Conservation (phyloP, 2,113 vertebrate genomes). For the Brachyhypopomus occidentalis region DNA sequence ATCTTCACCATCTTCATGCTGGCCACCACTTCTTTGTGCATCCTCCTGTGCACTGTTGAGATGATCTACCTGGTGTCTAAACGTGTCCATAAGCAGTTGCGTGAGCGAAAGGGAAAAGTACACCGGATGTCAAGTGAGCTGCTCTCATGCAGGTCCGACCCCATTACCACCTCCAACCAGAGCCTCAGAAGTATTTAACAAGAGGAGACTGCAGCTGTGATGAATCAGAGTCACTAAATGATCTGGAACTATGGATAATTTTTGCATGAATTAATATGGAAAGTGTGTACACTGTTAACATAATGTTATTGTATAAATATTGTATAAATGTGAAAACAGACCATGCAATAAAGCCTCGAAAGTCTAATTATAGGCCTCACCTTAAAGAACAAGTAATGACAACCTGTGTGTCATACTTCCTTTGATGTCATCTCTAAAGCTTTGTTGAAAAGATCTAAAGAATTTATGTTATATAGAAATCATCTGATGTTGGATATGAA, state of each 20-base stretch:
- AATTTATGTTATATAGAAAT: not conserved
- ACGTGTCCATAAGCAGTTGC: constrained; percentile 64
- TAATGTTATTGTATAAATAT: no score
- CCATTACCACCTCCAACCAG: constrained; percentile 56
- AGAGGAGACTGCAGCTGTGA: constrained; percentile 21
- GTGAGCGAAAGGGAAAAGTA: not conserved
- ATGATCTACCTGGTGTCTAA: constrained; percentile 85
- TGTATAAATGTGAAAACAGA: not conserved
- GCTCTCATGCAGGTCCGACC: constrained; percentile 41
- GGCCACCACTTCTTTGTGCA: constrained; percentile 75
- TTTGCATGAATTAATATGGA: not conserved
- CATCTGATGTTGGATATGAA: not conserved
- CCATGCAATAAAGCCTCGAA: not conserved
- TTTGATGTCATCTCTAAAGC: not conserved
- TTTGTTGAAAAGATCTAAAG: not conserved
- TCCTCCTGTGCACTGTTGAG: constrained; percentile 86
- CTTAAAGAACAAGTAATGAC: not conserved
- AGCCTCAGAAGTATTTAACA: constrained; percentile 57
- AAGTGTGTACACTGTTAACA: no score
- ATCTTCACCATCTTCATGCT: constrained; percentile 96
- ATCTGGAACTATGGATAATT: not conserved
- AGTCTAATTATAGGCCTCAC: not conserved
- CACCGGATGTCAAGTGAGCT: not conserved
- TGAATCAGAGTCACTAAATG: not conserved
- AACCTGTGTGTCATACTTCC: not conserved